Percentiles rank a stretch among this genome's conserved stretches.
These are phyloP conservation scores for Misgurnus mizolepis DNA, from an alignment of 2,113 vertebrate species.

Conservation along the genomic window DNA sequence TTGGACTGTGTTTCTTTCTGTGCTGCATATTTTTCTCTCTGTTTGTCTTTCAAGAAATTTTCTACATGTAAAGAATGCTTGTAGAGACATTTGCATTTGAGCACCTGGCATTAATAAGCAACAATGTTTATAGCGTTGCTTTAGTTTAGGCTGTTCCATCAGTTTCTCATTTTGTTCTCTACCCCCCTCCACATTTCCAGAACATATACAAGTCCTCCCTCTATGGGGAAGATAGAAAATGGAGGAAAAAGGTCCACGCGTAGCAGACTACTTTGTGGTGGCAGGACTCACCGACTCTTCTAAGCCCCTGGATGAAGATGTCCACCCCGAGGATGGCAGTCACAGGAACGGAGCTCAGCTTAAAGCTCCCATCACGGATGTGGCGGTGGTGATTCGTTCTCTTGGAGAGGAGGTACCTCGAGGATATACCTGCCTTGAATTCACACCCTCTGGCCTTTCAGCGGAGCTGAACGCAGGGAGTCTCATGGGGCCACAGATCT, in stretches of 20 bases:
- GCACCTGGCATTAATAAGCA: slow-evolving; percentile 1
- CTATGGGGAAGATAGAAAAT: slow-evolving; percentile 90
- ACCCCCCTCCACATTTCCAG: slow-evolving; percentile 62
- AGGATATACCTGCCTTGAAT: slow-evolving; percentile 89
- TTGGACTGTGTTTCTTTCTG: background rate
- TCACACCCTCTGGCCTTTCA: slow-evolving; percentile 89
- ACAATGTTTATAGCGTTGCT: slow-evolving; percentile 13
- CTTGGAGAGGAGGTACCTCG: slow-evolving; percentile 92
- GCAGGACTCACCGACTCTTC: slow-evolving; percentile 91
- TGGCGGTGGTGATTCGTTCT: slow-evolving; percentile 92
- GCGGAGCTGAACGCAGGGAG: slow-evolving; percentile 96
- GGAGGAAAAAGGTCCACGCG: slow-evolving; percentile 97
- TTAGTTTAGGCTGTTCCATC: background rate
- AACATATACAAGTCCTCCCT: slow-evolving; percentile 42
- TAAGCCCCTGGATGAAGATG: slow-evolving; percentile 94
- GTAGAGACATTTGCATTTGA: background rate
- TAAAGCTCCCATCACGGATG: slow-evolving; percentile 95
- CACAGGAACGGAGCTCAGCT: slow-evolving; percentile 83
- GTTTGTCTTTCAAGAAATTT: background rate
- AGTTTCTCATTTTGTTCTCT: slow-evolving; percentile 10
- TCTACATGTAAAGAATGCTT: background rate
- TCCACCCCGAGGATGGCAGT: slow-evolving; percentile 89
- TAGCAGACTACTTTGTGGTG: slow-evolving; percentile 98
- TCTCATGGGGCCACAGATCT: slow-evolving; percentile 93
- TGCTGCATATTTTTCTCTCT: slow-evolving; percentile 18